Base-by-base conservation (phyloP, 2,113 vertebrate species). In the Chaetura pelagica region DNA sequence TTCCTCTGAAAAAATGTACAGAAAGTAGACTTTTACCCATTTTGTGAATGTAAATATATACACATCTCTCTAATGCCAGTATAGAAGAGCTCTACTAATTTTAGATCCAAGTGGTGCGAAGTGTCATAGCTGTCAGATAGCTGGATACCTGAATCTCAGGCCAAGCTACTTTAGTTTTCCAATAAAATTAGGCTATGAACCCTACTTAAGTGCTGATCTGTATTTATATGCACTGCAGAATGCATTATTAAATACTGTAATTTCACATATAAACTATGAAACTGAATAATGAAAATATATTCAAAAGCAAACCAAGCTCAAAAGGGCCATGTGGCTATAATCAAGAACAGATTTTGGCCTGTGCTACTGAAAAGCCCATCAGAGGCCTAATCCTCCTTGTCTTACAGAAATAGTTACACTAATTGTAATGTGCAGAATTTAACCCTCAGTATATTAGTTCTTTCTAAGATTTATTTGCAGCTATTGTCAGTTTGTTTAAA, bases 1-100 rank as follows among this genome's bases (percentile, higher is more conserved):
- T 21, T 24, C 42, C 66, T 68, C 76, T 32, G 9, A 59, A 85
- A 85, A 88, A 61, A 52, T 42, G 19, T 9, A 15, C 6, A 40
- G 6, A 67, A 48, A 90, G 29, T 64, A 76, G 85, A 74, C 52
- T 93, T 97, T 69, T 85, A 94, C 40, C 55, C 87, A 29, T 91
- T 94, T 95, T 74, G 48, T 52, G 83, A 93, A 94, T 75, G 64
- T 90, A 40, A 80, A 82, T 44, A 74, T 30, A 72, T 11, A 85
- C 57, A 69, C 48, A 81, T 92, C 61, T 94, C 62, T 93, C 87
- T 96, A 86, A 61, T 77, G 94, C 95, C 93, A 87, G 91, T 62
- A 95, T 15, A 96, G 95, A 92, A 93, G 40, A 93, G 96, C 94
- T 77, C 77, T 75, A 89, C 98, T 98, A 98, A 98, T 98, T 98